A percentile compares a stretch with the other conserved stretches of the same genome.
These are phyloP conservation scores for Neotoma lepida DNA, from an alignment of 2,113 vertebrate genomes.

Conservation along the genomic window DNA sequence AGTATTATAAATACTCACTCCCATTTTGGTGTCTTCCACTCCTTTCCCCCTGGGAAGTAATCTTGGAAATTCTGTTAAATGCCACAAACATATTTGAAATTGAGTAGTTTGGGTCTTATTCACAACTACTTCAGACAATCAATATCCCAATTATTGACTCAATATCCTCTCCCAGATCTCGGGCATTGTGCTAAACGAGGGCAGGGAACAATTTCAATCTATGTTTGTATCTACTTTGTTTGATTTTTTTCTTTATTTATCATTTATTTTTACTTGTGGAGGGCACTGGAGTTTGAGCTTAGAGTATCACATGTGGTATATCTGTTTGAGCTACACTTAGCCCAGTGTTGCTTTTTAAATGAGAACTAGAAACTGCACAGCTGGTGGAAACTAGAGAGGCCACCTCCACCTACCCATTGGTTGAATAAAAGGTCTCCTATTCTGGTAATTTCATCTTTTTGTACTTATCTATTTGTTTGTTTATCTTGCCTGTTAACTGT, in stretches of 20 bases:
- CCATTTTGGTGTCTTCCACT: not conserved
- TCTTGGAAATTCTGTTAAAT: constrained; percentile 54
- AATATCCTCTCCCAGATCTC: not conserved
- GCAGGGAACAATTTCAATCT: not conserved
- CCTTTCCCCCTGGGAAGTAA: constrained; percentile 43
- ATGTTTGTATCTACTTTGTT: constrained; percentile 11
- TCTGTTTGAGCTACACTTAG: not conserved
- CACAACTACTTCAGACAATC: not conserved
- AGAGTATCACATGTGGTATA: not conserved
- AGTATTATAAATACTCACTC: constrained; percentile 19
- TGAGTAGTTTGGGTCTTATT: constrained; percentile 17
- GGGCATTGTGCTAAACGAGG: constrained; percentile 2
- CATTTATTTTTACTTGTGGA: not conserved
- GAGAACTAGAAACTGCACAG: not conserved
- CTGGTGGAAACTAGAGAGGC: not conserved
- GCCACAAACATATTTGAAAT: constrained; percentile 37
- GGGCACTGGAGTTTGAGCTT: not conserved
- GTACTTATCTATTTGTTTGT: not conserved
- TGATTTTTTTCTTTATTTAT: constrained; percentile 5
- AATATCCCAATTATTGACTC: constrained; percentile 5
- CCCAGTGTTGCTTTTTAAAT: constrained; percentile 30
- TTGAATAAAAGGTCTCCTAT: not conserved
- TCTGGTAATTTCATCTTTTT: constrained; percentile 1
- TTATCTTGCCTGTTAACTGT: not conserved
- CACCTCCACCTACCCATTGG: not conserved